phyloP scores from a whole-genome alignment of 2,888 invertebrate genomes.

The Hymenopus coronatus region DNA sequence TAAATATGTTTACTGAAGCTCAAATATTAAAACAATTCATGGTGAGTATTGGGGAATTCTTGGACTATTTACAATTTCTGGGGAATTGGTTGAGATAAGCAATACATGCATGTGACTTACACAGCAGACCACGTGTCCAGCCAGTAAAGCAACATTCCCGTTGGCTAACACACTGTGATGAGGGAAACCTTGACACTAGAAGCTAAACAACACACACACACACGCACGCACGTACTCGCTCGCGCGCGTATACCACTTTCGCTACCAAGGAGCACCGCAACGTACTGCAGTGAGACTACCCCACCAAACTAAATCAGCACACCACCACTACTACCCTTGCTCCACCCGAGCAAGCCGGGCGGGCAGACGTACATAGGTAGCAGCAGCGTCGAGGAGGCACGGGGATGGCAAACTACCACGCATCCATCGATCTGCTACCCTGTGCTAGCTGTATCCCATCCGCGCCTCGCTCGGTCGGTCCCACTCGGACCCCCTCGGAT shows the following conservation, averaged over 20 bases:
- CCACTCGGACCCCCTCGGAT: conserved; percentile 7
- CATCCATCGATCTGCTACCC: conserved; percentile 9
- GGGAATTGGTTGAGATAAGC: too few relatives aligned
- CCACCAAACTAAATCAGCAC: neutral
- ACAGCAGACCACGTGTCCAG: conserved; percentile 1
- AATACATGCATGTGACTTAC: neutral
- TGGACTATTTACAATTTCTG: too few relatives aligned
- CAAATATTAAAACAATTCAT: too few relatives aligned
- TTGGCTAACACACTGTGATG: neutral
- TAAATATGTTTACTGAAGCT: too few relatives aligned
- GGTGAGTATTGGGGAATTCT: too few relatives aligned
- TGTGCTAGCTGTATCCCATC: neutral
- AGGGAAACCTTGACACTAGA: too few relatives aligned
- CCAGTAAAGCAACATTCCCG: neutral
- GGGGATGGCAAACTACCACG: neutral
- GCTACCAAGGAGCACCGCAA: neutral
- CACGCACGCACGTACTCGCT: neutral
- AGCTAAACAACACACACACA: neutral
- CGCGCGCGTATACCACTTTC: neutral
- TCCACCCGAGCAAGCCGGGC: neutral
- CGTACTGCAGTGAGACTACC: conserved; percentile 3
- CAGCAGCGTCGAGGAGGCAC: neutral
- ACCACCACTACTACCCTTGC: neutral
- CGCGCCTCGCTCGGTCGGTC: conserved; percentile 4
- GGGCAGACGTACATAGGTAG: neutral